Conservation (phyloP, 1,140 invertebrate species). For the Calosoma granatense region DNA sequence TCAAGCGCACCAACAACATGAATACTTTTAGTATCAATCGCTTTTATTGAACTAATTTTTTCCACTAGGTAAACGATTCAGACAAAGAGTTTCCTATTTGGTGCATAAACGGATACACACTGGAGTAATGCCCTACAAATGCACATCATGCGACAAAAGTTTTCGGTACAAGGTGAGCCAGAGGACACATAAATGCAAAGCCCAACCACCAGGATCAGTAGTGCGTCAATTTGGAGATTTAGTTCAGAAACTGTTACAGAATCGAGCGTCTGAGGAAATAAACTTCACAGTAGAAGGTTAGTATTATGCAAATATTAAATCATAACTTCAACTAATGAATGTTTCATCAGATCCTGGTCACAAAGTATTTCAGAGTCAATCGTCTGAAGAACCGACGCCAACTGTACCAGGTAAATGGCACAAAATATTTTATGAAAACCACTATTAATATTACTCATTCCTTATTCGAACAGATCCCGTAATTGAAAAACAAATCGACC, state of each 20-base stretch:
- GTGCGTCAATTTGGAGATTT: constrained; percentile 39
- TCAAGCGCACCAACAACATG: too few relatives aligned
- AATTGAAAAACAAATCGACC: too few relatives aligned
- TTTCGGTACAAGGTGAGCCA: constrained; percentile 81
- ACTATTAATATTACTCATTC: too few relatives aligned
- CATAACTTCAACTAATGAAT: constrained; percentile 10
- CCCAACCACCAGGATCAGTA: constrained; percentile 44
- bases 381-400: background rate
- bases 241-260: constrained; percentile 36
- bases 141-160: constrained; percentile 66
- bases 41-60: too few relatives aligned
- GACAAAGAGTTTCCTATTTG: constrained; percentile 75
- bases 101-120: constrained; percentile 78
- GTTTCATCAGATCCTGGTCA: constrained; percentile 13
- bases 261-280: constrained; percentile 15
- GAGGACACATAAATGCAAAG: constrained; percentile 66
- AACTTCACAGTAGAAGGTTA: constrained; percentile 16
- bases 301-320: constrained; percentile 3
- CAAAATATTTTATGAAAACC: too few relatives aligned
- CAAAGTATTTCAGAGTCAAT: constrained; percentile 15
- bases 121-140: constrained; percentile 73
- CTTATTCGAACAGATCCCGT: too few relatives aligned
- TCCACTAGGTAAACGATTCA: constrained; percentile 69
- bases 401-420: too few relatives aligned
- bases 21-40: too few relatives aligned